These are phyloP conservation scores for Conus ventricosus DNA, from an alignment of 1,140 invertebrate genomes.

Conservation along the genomic window DNA sequence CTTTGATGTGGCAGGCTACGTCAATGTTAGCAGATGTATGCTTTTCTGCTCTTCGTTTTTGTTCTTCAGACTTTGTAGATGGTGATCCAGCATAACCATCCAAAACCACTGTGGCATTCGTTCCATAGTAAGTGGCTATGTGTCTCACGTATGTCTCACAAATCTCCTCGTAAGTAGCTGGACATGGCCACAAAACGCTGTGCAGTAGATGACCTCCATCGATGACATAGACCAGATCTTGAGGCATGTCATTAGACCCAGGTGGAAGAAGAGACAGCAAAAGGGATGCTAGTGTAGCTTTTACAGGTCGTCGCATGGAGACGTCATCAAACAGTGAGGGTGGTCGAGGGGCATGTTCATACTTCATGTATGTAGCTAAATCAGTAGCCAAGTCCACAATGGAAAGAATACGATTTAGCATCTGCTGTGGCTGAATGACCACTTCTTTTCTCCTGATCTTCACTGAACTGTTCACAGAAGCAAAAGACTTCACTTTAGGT, in stretches of 20 bases:
- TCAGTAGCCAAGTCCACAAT: too few relatives aligned
- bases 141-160: slow-evolving; percentile 2
- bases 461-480: neutral
- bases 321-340: neutral
- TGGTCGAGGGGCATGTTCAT: neutral
- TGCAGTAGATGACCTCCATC: neutral
- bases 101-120: neutral
- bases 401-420: too few relatives aligned
- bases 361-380: slow-evolving; percentile 2
- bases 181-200: neutral
- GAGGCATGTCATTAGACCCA: neutral
- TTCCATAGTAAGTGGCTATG: neutral
- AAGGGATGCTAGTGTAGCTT: neutral
- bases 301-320: too few relatives aligned
- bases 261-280: neutral
- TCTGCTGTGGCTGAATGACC: too few relatives aligned
- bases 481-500: neutral
- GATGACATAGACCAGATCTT: neutral
- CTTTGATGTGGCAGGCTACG: neutral
- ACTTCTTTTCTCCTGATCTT: neutral
- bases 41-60: neutral
- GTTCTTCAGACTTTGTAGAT: slow-evolving; percentile 9
- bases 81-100: neutral
- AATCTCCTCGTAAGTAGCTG: neutral
- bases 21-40: neutral